Evolutionary conservation across 2,888 invertebrate genomes (phyloP).

Genomic region (Phalangium opilio): DNA sequence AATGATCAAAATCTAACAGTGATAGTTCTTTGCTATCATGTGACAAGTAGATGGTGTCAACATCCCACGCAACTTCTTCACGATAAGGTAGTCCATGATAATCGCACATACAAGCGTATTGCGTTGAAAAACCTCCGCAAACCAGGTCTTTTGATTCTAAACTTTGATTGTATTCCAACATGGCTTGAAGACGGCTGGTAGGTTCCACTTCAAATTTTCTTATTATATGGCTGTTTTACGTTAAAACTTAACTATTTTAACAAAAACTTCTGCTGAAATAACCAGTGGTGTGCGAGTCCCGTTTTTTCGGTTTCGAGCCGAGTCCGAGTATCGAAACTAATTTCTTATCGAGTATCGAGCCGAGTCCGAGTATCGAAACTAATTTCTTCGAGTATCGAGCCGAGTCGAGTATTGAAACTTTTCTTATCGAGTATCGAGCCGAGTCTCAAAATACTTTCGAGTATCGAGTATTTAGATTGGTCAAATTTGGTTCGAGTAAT

Average conservation of each 20-base stretch:
- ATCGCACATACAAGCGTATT: conserved; percentile 97
- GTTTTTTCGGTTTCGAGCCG: too few relatives aligned
- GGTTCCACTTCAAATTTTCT: conserved; percentile 57
- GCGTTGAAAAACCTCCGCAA: conserved; percentile 90
- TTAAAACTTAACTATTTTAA: conserved; percentile 10
- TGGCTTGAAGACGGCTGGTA: conserved; percentile 26
- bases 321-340: too few relatives aligned
- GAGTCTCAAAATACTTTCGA: too few relatives aligned
- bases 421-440: too few relatives aligned
- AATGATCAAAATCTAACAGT: conserved; percentile 91
- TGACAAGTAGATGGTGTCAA: conserved; percentile 92
- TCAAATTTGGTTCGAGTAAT: too few relatives aligned
- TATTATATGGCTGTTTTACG: conserved; percentile 40
- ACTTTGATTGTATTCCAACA: conserved; percentile 28
- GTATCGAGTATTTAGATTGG: too few relatives aligned
- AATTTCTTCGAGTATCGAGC: too few relatives aligned
- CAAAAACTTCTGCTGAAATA: too few relatives aligned
- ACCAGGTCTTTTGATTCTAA: conserved; percentile 42
- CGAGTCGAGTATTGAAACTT: too few relatives aligned
- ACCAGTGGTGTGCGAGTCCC: too few relatives aligned
- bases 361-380: too few relatives aligned
- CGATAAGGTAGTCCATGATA: conserved; percentile 80
- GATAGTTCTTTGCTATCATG: conserved; percentile 83
- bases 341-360: too few relatives aligned
- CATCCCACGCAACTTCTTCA: conserved; percentile 97